A percentile compares a stretch with the other conserved stretches of the same genome.
phyloP scores from a whole-genome alignment of 2,113 vertebrate species.

The Corvus cornix region DNA sequence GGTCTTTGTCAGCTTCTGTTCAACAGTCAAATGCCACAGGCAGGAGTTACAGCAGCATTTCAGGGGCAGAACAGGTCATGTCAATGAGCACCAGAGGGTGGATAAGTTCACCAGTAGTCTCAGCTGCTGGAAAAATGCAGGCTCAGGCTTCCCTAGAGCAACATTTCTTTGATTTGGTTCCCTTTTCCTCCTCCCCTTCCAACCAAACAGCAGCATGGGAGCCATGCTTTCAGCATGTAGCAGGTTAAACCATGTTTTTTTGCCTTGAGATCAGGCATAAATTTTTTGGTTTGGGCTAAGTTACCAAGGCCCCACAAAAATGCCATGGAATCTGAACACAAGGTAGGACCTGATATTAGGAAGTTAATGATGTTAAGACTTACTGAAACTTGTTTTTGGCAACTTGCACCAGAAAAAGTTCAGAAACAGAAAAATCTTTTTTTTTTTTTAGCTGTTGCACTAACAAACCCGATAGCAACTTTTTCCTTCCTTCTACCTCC shows the following conservation, averaged over 20 bases:
- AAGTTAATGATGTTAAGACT: not conserved
- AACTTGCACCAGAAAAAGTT: not conserved
- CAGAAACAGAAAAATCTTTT: not conserved
- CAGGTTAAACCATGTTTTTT: not conserved
- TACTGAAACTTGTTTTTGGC: not conserved
- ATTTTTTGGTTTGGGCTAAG: not conserved
- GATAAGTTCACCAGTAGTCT: not conserved
- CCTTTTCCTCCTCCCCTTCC: not conserved
- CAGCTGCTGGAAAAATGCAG: not conserved
- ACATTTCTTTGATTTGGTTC: not conserved
- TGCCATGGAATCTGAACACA: not conserved
- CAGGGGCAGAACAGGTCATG: not conserved
- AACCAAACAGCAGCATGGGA: not conserved
- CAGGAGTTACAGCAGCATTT: not conserved
- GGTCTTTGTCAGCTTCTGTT: not conserved
- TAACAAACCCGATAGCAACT: not conserved
- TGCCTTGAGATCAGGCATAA: not conserved
- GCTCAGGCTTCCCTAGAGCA: not conserved
- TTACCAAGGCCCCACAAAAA: not conserved
- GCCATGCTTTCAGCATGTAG: not conserved
- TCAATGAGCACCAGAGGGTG: not conserved
- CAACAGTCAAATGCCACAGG: not conserved
- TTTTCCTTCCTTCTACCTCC: not conserved
- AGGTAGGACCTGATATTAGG: not conserved
- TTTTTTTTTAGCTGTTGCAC: not conserved